Evolutionary conservation across 2,797 vertebrate species (phyloP), one percentile per base, ranked within the genome.

Genomic region (Coracias cyanogaster): DNA sequence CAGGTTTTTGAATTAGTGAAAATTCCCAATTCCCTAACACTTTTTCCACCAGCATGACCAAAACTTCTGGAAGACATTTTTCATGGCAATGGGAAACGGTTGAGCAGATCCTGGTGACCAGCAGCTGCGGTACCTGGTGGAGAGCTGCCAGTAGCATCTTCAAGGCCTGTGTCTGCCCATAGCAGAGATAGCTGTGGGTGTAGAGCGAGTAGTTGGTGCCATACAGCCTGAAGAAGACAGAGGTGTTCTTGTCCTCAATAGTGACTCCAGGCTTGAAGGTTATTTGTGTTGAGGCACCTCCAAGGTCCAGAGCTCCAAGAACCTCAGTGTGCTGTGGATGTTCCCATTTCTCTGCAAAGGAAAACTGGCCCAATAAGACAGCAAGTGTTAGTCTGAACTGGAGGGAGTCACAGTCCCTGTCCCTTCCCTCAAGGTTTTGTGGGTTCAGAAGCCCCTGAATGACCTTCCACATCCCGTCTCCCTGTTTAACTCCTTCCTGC

Each of bases 261-360:
- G 90, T n/a, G 26, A 97, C 98, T 48, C 86, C 78, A 3, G 98
- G 99, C 24, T 92, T 96, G 52, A 99, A 99, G 9, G 98, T 98
- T 78, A 99, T 99, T 98, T 99, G 99, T 4, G 99, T 99, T 28
- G 99, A 99, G 0, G 99, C 99, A 0, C 99, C 99, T 2, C 99
- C 99, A 19, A 99, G 98, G 92, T 99, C 99, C 77, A 99, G 97
- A 4, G 99, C 98, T 6, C 99, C 99, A 14, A 99, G 96, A 6
- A 98, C 98, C 28, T 97, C 94, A 1, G 91, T 90, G 79, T 97
- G 94, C 3, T 16, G 48, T 1, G 99, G 97, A 45, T 94, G 98
- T 21, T 98, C 87, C 99, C 99, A 99, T 22, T 64, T 97, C n/a
- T 98, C 99, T 83, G 98, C 95, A 45, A 99, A 99, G 46, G 98